Evolutionary conservation across 2,888 invertebrate species (phyloP).

Genomic region (Cantharis rufa): DNA sequence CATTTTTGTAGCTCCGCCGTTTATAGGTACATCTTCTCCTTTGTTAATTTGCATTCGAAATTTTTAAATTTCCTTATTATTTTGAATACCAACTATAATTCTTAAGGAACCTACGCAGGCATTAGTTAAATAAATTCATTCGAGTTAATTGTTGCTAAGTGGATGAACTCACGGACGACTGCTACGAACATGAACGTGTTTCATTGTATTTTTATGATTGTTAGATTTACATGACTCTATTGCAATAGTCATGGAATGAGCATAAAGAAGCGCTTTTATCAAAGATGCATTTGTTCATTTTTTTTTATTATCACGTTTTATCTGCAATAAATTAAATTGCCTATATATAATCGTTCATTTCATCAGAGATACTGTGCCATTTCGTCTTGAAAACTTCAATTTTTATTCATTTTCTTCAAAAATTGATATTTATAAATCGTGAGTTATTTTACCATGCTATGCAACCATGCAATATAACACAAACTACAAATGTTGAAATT

Average conservation of each 20-base stretch:
- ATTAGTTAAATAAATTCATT: background rate
- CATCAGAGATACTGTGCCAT: no score
- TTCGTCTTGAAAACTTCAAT: background rate
- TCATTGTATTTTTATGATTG: background rate
- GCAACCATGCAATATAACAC: no score
- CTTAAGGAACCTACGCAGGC: background rate
- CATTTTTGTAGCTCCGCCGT: background rate
- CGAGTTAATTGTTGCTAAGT: background rate
- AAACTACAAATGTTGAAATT: no score
- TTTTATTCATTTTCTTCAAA: no score
- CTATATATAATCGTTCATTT: no score
- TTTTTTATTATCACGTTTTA: background rate
- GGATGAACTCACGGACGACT: background rate
- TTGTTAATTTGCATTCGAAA: background rate
- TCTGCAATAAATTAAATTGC: background rate
- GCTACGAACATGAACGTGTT: background rate
- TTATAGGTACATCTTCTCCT: background rate
- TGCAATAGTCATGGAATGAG: background rate
- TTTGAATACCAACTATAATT: background rate
- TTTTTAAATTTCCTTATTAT: background rate
- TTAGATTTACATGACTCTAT: background rate
- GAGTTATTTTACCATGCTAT: no score
- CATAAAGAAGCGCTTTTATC: background rate
- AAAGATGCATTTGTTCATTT: background rate
- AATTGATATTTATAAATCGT: no score